phyloP scores from a whole-genome alignment of 2,888 invertebrate species.

The Erpobdella octoculata region DNA sequence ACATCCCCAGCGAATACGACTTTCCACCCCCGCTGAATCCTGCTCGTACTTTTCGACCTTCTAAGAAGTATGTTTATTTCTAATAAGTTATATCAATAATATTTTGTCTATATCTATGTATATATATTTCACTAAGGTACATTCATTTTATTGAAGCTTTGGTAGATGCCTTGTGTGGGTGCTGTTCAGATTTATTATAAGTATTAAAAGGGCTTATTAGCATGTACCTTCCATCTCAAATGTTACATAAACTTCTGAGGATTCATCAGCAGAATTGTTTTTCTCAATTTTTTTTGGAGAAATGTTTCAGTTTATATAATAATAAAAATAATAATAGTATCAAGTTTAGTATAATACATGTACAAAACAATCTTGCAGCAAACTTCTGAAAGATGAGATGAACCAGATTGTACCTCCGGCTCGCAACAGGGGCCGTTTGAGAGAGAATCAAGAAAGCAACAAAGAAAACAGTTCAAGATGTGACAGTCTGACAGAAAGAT shows the following conservation, averaged over 20 bases:
- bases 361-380: neutral
- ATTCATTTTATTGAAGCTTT: too few species aligned
- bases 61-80: conserved; percentile 17
- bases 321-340: neutral
- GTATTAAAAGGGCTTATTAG: too few species aligned
- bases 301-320: neutral
- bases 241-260: too few species aligned
- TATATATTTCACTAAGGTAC: too few species aligned
- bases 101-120: neutral
- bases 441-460: conserved; percentile 46
- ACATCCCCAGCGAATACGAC: conserved; percentile 48
- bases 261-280: too few species aligned
- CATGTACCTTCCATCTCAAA: too few species aligned
- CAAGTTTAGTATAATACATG: neutral
- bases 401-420: conserved; percentile 31
- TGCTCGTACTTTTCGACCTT: conserved; percentile 25
- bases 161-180: too few species aligned
- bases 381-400: conserved; percentile 26
- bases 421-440: conserved; percentile 36
- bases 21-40: conserved; percentile 43
- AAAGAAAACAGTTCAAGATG: conserved; percentile 44
- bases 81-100: neutral
- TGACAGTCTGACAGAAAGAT: conserved; percentile 44
- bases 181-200: too few species aligned
- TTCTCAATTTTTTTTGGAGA: too few species aligned